These are phyloP conservation scores for Philonicus albiceps DNA, from an alignment of 2,888 invertebrate genomes.

Conservation along the genomic window DNA sequence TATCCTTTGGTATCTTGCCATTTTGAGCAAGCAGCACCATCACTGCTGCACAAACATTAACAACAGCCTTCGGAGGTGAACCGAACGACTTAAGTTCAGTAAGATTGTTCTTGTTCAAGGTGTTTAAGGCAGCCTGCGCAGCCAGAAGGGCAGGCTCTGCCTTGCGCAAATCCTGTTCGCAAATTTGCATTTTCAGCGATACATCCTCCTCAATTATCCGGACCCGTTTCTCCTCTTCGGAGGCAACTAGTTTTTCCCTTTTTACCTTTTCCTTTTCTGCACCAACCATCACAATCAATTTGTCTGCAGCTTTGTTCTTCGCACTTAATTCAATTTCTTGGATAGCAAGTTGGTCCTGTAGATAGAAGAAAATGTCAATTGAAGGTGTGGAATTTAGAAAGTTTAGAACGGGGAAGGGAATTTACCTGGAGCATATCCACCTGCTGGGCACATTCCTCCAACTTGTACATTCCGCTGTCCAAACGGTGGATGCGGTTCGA, in stretches of 20 bases:
- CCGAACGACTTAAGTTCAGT: constrained; percentile 96
- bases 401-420: neutral
- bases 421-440: constrained; percentile 83
- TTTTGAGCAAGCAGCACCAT: constrained; percentile 82
- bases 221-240: constrained; percentile 90
- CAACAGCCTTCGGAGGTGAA: constrained; percentile 89
- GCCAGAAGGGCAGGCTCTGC: constrained; percentile 92
- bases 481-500: constrained; percentile 80
- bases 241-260: constrained; percentile 81
- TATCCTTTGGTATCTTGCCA: constrained; percentile 89
- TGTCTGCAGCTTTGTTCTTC: constrained; percentile 91
- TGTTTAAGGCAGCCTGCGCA: constrained; percentile 80
- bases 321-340: constrained; percentile 86
- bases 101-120: constrained; percentile 93
- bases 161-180: constrained; percentile 88
- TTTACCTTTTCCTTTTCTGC: constrained; percentile 92
- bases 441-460: constrained; percentile 86
- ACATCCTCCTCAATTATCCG: constrained; percentile 90
- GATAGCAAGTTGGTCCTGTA: constrained; percentile 65
- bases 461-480: constrained; percentile 87
- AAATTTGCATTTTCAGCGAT: constrained; percentile 83
- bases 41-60: constrained; percentile 87
- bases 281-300: constrained; percentile 85
- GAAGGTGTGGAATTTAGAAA: neutral
- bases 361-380: neutral